Conservation (phyloP, 2,113 vertebrate species). For the Neodon shergylaensis region DNA sequence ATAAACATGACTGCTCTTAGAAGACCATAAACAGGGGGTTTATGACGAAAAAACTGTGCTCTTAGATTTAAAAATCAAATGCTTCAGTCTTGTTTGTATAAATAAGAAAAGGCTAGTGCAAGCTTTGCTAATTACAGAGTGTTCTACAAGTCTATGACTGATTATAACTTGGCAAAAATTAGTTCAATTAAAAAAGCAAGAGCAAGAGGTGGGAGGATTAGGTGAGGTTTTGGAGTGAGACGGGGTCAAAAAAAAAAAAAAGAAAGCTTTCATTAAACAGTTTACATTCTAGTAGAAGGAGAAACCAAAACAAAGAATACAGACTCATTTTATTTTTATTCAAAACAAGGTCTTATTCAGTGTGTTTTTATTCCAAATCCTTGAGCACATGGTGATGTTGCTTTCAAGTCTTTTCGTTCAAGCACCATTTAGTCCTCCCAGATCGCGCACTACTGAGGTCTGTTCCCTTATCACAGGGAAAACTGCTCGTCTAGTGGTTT, state of each 20-base stretch:
- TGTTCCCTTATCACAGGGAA: neutral
- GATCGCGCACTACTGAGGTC: neutral
- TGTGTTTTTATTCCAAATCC: neutral
- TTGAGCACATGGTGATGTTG: neutral
- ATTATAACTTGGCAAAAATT: slow-evolving; percentile 66
- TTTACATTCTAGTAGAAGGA: slow-evolving; percentile 21
- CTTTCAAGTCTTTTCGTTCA: slow-evolving; percentile 13
- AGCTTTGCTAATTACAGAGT: slow-evolving; percentile 56
- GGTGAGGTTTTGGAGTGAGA: slow-evolving; percentile 53
- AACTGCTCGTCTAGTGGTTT: neutral
- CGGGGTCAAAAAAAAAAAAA: slow-evolving; percentile 44
- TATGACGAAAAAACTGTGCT: slow-evolving; percentile 28
- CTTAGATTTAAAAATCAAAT: slow-evolving; percentile 69
- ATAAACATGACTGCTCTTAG: slow-evolving; percentile 80
- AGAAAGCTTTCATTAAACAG: slow-evolving; percentile 52
- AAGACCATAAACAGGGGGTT: slow-evolving; percentile 83
- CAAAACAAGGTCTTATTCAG: slow-evolving; percentile 38
- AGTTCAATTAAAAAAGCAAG: slow-evolving; percentile 64
- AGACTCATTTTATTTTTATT: slow-evolving; percentile 66
- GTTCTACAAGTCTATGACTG: slow-evolving; percentile 63
- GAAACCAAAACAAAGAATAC: neutral
- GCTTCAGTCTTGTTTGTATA: slow-evolving; percentile 69
- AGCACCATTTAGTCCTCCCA: neutral
- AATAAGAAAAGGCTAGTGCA: slow-evolving; percentile 56
- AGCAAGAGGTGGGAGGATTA: slow-evolving; percentile 49